phyloP scores from a whole-genome alignment of 2,797 vertebrate genomes.

The Benthosema pterotum region DNA sequence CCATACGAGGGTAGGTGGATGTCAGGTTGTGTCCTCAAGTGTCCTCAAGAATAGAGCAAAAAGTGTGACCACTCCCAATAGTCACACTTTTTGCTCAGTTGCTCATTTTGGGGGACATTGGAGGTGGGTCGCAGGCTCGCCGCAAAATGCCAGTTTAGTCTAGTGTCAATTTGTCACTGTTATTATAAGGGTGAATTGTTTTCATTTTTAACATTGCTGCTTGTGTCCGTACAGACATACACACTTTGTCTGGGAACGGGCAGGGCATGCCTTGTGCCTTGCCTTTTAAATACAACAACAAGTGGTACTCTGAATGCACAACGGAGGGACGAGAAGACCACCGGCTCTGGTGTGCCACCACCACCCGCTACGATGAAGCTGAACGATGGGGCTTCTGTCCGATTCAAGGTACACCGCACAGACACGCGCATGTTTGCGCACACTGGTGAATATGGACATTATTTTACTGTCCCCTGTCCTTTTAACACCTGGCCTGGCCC shows the following conservation, averaged over 20 bases:
- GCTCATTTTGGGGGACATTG: too few species aligned
- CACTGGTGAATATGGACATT: background rate
- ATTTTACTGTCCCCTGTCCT: background rate
- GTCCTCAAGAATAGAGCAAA: background rate
- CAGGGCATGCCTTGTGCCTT: conserved; percentile 88
- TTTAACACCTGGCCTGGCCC: conserved; percentile 16
- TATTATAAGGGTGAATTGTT: background rate
- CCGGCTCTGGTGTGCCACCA: conserved; percentile 91
- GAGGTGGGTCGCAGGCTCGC: too few species aligned
- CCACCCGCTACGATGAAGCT: conserved; percentile 85
- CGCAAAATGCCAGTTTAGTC: too few species aligned
- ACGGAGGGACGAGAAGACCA: conserved; percentile 85
- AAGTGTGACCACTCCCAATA: too few species aligned
- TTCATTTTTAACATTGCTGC: background rate
- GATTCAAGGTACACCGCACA: conserved; percentile 77
- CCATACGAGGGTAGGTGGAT: conserved; percentile 86
- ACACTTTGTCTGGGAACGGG: conserved; percentile 88
- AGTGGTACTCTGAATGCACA: conserved; percentile 90
- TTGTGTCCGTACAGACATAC: conserved; percentile 80
- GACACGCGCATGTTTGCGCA: background rate
- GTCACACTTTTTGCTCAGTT: too few species aligned
- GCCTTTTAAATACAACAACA: conserved; percentile 91
- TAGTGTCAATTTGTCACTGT: background rate
- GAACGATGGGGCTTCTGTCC: conserved; percentile 95
- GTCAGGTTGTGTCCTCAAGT: too few species aligned